Conservation (phyloP, 1,140 invertebrate genomes). For the Brachionus asplanchnoidis region DNA sequence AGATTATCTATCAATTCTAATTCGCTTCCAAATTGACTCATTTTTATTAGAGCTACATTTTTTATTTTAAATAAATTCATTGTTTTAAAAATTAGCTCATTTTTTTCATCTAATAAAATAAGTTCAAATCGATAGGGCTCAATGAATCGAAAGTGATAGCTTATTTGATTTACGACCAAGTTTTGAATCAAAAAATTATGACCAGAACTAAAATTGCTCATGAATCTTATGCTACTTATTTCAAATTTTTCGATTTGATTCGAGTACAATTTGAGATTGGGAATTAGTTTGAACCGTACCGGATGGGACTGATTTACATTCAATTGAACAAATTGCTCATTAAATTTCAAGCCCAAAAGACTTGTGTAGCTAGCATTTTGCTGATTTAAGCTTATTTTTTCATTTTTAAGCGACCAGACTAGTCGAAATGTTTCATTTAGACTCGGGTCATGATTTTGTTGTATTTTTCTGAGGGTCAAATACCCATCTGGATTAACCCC, state of each 20-base stretch:
- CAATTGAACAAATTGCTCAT: constrained; percentile 5
- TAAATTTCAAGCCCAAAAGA: neutral
- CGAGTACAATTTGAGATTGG: neutral
- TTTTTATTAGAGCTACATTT: neutral
- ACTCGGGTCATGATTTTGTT: neutral
- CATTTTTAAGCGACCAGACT: neutral
- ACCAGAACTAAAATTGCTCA: neutral
- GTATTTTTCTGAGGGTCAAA: neutral
- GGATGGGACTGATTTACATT: neutral
- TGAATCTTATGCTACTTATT: neutral
- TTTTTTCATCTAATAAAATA: neutral
- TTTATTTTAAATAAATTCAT: neutral
- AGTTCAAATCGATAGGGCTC: neutral
- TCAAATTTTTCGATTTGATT: constrained; percentile 2
- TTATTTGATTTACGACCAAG: neutral
- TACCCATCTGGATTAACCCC: neutral
- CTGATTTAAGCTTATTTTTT: constrained; percentile 17
- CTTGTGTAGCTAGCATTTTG: neutral
- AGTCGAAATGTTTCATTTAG: neutral
- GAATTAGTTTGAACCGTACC: neutral
- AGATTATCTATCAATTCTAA: neutral
- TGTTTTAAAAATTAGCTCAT: neutral
- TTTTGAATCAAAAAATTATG: neutral
- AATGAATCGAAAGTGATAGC: neutral
- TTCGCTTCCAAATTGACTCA: neutral